These are phyloP conservation scores for Pelvicachromis taeniatus DNA, from an alignment of 2,113 vertebrate genomes.

Conservation along the genomic window DNA sequence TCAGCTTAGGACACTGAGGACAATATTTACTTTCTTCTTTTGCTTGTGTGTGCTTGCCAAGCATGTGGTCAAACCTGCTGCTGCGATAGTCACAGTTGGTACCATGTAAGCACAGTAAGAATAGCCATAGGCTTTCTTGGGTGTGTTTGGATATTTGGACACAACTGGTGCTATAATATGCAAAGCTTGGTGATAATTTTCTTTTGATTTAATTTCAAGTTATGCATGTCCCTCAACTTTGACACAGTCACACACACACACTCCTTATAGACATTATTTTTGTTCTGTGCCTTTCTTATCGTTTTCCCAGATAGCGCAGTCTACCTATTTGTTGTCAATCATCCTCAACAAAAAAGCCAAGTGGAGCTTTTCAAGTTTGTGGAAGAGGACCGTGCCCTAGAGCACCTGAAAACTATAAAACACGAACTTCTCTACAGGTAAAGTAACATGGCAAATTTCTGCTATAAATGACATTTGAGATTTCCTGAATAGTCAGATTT, in stretches of 20 bases:
- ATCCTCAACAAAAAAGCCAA: constrained; percentile 79
- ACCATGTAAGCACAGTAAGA: background rate
- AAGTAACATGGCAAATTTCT: background rate
- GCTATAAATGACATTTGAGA: background rate
- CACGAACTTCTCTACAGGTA: constrained; percentile 85
- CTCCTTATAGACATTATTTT: background rate
- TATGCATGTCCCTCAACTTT: background rate
- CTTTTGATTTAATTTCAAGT: background rate
- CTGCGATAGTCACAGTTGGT: background rate
- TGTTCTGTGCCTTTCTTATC: background rate
- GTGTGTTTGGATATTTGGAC: background rate
- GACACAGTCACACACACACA: background rate
- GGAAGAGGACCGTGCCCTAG: constrained; percentile 78
- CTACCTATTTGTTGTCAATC: constrained; percentile 90
- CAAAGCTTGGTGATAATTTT: background rate
- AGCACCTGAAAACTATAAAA: constrained; percentile 83
- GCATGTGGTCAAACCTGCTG: constrained; percentile 11
- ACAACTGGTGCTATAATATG: background rate
- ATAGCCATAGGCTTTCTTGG: background rate
- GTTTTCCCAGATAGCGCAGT: constrained; percentile 73
- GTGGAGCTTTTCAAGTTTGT: constrained; percentile 86
- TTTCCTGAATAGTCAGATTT: background rate
- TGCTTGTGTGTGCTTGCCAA: background rate
- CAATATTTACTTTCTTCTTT: background rate
- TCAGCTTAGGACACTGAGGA: background rate